Base-by-base conservation (phyloP, 1,140 invertebrate species). In the Sarcophaga peregrina region DNA sequence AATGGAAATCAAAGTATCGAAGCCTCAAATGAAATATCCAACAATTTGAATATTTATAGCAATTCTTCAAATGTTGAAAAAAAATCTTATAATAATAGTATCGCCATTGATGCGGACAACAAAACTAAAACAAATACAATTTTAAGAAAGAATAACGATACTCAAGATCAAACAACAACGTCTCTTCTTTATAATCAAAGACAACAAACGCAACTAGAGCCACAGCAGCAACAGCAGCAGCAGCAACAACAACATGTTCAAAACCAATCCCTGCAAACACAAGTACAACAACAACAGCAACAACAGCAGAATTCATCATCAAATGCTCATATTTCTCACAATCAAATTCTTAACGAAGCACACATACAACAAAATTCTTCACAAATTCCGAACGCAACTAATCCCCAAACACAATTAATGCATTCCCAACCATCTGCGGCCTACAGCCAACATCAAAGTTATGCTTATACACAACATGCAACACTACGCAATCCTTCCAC, bases 331-430 rank as follows among this genome's bases (percentile, higher is more conserved):
- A 15, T 83, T 17, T 73, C 80, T 75, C 62, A 81, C 37, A 74
- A 37, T 82, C 81, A 82, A 68, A 82, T 72, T 8, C 74, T 72
- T 45, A 82, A 82, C 54, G 73, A 82, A 25, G 50, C 80, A 37
- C 58, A 72, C 58, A 52, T 48, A 17, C 78, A 80, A 75, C 62
- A 80, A 80, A 80, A 83, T 83, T 80, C 76, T 68, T 48, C 54
- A 25, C 76, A 76, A 54, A 45, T 75, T n/a, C 52, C 75, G 25
- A 15, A 46, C 3, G 17, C 75, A 13, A 50, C 75, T 78, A 13
- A 25, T 78, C 10, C 75, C 8, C 75, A 9, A 5, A 10, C 45
- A n/a, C 75, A 50, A 48, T 7, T 50, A 17, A 68, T 46, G 25
- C 73, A 75, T 75, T 47, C 25, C 15, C 73, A 75, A 46, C 46